Evolutionary conservation across 2,113 vertebrate genomes (phyloP).

Genomic region (Pongo pygmaeus): DNA sequence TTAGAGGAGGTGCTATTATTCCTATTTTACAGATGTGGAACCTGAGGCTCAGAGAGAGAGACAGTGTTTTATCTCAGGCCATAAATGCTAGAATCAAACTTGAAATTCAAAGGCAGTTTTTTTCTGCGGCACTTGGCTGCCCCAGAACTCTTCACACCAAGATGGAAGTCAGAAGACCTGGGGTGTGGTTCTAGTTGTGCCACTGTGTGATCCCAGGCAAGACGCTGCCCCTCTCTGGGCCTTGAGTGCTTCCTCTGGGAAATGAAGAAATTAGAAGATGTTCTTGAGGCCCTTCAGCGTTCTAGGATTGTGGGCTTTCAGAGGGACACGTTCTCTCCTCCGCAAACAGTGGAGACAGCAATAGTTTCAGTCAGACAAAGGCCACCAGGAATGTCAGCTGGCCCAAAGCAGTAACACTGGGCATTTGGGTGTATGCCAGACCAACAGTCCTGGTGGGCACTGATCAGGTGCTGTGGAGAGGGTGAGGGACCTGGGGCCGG

Average conservation of each 20-base stretch:
- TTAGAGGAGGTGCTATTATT: background rate
- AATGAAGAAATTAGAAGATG: background rate
- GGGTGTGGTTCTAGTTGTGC: background rate
- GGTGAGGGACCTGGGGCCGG: background rate
- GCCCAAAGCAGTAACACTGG: background rate
- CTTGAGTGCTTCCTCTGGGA: background rate
- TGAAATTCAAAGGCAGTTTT: background rate
- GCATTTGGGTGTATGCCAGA: background rate
- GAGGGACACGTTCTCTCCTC: background rate
- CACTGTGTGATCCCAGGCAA: background rate
- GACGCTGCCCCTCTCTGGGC: background rate
- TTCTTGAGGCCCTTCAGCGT: background rate
- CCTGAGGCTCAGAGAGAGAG: background rate
- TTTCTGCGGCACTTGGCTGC: background rate
- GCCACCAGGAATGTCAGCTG: background rate
- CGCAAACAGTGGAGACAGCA: background rate
- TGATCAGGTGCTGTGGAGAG: background rate
- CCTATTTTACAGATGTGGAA: conserved; percentile 8
- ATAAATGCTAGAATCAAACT: background rate
- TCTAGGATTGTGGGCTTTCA: background rate
- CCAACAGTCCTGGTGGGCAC: background rate
- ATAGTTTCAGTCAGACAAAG: background rate
- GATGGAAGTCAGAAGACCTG: background rate
- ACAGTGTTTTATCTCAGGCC: background rate
- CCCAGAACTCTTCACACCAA: background rate